A percentile compares a stretch with the other conserved stretches of the same genome.
Conservation (phyloP, 1,140 invertebrate genomes). For the Pentalonia nigronervosa region DNA sequence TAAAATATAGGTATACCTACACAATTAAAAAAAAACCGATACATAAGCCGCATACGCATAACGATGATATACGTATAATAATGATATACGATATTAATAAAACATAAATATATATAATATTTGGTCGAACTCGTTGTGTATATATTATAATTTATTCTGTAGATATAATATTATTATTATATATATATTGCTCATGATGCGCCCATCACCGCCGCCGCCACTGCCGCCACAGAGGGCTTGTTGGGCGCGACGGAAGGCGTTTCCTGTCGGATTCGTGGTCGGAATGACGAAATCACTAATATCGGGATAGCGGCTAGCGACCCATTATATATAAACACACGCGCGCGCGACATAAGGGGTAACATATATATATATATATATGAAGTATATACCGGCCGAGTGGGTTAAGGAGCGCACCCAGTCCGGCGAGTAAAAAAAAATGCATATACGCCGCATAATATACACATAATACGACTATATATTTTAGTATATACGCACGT, state of each 20-base stretch:
- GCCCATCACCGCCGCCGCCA: slow-evolving; percentile 24
- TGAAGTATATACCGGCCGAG: background rate
- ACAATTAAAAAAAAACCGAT: background rate
- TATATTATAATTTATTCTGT: slow-evolving; percentile 1
- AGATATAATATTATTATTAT: background rate
- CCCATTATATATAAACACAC: background rate
- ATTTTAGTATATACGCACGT: background rate
- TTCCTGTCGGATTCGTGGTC: slow-evolving; percentile 57
- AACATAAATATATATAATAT: background rate
- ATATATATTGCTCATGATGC: slow-evolving; percentile 19
- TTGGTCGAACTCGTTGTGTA: background rate
- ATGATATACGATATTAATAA: slow-evolving; percentile 31
- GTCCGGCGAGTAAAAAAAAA: background rate
- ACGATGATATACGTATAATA: background rate
- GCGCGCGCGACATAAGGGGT: background rate
- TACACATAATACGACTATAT: background rate
- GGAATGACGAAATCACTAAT: slow-evolving; percentile 47
- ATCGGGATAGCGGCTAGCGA: background rate
- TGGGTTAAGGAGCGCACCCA: background rate
- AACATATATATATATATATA: background rate
- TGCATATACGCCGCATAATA: background rate
- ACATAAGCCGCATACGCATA: background rate
- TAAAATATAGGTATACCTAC: background rate
- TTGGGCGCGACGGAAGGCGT: slow-evolving; percentile 54
- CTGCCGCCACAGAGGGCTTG: slow-evolving; percentile 24